A percentile compares a stretch with the other conserved stretches of the same genome.
phyloP scores from a whole-genome alignment of 1,140 invertebrate genomes.

The Pentalonia nigronervosa region DNA sequence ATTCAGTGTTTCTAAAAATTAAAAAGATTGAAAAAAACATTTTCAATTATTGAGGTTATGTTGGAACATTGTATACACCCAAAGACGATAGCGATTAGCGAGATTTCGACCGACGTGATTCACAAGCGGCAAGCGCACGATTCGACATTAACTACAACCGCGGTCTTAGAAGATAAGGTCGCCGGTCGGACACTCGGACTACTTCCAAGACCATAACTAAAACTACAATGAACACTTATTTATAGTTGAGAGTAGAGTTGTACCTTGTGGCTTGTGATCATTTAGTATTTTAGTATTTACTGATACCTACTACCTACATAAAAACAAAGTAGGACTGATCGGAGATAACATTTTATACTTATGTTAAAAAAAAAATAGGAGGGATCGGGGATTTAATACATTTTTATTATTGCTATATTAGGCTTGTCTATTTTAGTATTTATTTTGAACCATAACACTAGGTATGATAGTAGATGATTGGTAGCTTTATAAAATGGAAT shows the following conservation, averaged over 20 bases:
- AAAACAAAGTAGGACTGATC: neutral
- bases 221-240: neutral
- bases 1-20: neutral
- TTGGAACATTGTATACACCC: neutral
- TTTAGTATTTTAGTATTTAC: neutral
- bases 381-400: neutral
- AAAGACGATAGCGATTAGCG: constrained; percentile 3
- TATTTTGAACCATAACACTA: neutral
- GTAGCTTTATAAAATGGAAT: neutral
- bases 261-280: neutral
- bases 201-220: neutral
- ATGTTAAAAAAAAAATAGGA: neutral
- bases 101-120: neutral
- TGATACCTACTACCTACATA: neutral
- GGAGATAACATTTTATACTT: neutral
- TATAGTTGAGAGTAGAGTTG: neutral
- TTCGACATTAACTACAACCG: neutral
- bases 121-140: neutral
- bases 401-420: neutral
- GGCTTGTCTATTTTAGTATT: neutral
- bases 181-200: too few relatives aligned
- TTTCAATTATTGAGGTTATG: constrained; percentile 34
- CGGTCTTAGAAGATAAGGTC: neutral
- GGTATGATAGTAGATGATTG: neutral
- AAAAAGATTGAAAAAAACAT: neutral